phyloP scores from a whole-genome alignment of 2,888 invertebrate species.

The Apodemia zela region DNA sequence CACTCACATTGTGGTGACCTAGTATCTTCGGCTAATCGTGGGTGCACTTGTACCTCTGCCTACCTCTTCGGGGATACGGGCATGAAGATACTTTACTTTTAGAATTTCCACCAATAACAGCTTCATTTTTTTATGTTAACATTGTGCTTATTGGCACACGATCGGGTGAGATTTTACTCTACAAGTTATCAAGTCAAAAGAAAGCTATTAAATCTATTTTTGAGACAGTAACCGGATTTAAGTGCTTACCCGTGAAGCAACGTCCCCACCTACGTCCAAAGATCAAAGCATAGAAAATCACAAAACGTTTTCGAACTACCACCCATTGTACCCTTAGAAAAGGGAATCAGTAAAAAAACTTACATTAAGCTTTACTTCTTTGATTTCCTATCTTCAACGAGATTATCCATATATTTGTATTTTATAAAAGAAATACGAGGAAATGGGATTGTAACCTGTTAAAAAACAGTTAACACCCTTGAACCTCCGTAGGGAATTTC shows the following conservation, averaged over 20 bases:
- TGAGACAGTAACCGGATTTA: conserved; percentile 48
- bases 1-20: no score
- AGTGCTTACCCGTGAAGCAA: neutral
- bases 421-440: neutral
- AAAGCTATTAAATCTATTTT: conserved; percentile 47
- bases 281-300: neutral
- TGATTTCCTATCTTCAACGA: neutral
- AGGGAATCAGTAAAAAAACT: neutral
- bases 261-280: neutral
- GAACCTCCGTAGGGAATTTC: no score
- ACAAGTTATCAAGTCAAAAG: conserved; percentile 54
- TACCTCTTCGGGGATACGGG: no score
- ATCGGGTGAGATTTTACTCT: conserved; percentile 55
- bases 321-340: neutral
- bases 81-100: no score
- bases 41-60: no score
- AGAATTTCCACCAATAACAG: conserved; percentile 59
- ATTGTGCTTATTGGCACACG: conserved; percentile 55
- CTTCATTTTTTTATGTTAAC: conserved; percentile 63
- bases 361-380: neutral
- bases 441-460: no score
- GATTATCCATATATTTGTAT: conserved; percentile 1
- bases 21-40: no score
- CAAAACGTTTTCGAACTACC: conserved; percentile 1
- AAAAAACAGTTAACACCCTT: no score